Conservation (phyloP, 2,113 vertebrate species). For the Chaetodon auriga region DNA sequence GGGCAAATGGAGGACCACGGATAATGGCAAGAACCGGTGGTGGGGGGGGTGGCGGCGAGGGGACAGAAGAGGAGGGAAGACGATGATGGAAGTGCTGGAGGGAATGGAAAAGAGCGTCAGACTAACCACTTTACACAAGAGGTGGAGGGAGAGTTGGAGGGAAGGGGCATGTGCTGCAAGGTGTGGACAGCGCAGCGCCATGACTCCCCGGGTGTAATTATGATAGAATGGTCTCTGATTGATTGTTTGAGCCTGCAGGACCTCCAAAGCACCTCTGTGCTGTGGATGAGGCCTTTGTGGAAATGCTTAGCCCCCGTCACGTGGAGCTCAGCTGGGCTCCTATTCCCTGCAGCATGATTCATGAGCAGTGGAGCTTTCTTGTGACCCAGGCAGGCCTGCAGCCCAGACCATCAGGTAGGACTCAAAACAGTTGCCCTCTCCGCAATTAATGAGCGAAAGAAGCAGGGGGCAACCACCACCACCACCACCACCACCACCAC, state of each 20-base stretch:
- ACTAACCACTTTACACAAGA: slow-evolving; percentile 45
- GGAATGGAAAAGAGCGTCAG: slow-evolving; percentile 26
- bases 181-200: slow-evolving; percentile 50
- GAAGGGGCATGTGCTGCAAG: slow-evolving; percentile 49
- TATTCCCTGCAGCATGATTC: slow-evolving; percentile 80
- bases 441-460: slow-evolving; percentile 78
- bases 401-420: slow-evolving; percentile 77
- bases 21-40: slow-evolving; percentile 17
- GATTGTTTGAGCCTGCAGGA: slow-evolving; percentile 73
- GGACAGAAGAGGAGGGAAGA: slow-evolving; percentile 15
- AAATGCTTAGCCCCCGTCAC: slow-evolving; percentile 41
- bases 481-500: slow-evolving; percentile 19
- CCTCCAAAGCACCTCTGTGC: slow-evolving; percentile 66
- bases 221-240: slow-evolving; percentile 75
- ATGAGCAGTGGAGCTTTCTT: slow-evolving; percentile 66
- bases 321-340: slow-evolving; percentile 59
- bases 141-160: slow-evolving; percentile 25
- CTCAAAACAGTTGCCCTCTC: slow-evolving; percentile 79
- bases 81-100: slow-evolving; percentile 40
- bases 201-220: slow-evolving; percentile 70
- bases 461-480: slow-evolving; percentile 49
- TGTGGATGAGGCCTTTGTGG: slow-evolving; percentile 63
- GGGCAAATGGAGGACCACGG: slow-evolving; percentile 33
- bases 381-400: slow-evolving; percentile 72
- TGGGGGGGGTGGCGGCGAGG: background rate